Evolutionary conservation across 2,888 invertebrate species (phyloP).

Genomic region (Anarsia innoxiella): DNA sequence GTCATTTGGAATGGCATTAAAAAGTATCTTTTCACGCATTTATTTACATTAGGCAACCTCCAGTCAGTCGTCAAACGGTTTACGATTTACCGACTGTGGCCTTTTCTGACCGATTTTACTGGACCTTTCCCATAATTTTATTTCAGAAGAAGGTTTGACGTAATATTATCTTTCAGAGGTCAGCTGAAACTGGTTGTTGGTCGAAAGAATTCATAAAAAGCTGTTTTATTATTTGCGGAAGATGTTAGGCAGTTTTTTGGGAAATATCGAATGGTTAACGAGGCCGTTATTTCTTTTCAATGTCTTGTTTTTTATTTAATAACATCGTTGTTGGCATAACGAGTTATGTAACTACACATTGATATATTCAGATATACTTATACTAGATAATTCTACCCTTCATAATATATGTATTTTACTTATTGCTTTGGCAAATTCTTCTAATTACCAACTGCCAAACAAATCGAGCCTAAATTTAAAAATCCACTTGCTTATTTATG

Average conservation of each 20-base stretch:
- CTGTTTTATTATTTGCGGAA: conserved; percentile 22
- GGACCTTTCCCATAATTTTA: background rate
- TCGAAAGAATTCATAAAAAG: conserved; percentile 19
- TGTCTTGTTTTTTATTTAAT: conserved; percentile 6
- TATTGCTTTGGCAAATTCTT: too few species aligned
- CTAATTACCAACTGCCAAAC: too few species aligned
- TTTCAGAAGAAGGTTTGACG: too few species aligned
- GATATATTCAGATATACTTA: too few species aligned
- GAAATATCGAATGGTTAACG: conserved; percentile 12
- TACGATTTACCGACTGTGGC: conserved; percentile 12
- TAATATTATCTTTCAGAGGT: conserved; percentile 30
- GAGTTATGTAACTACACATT: too few species aligned
- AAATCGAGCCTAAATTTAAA: too few species aligned
- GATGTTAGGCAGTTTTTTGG: conserved; percentile 17
- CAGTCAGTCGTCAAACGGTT: conserved; percentile 16
- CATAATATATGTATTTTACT: too few species aligned
- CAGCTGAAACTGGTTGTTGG: conserved; percentile 11
- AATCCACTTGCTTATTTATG: too few species aligned
- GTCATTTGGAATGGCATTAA: conserved; percentile 22
- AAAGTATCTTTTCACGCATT: conserved; percentile 26
- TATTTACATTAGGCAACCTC: conserved; percentile 25
- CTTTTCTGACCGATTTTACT: conserved; percentile 2
- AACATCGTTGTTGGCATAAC: background rate
- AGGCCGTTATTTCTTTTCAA: conserved; percentile 9
- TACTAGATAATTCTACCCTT: too few species aligned